These are phyloP conservation scores for Cottus gobio DNA, from an alignment of 2,113 vertebrate species.

Conservation along the genomic window DNA sequence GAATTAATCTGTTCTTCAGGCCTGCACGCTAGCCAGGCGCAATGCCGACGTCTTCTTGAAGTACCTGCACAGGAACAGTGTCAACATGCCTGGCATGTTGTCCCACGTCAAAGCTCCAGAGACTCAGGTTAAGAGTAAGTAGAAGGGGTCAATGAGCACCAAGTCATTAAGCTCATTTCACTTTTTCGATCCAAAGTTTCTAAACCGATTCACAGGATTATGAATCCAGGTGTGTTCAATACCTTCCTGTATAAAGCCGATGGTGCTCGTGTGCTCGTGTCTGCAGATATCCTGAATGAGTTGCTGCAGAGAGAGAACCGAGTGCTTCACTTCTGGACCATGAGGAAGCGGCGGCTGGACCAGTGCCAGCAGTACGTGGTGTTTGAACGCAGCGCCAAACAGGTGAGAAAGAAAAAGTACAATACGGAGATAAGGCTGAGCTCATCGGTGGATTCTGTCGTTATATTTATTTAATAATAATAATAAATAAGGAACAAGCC, in stretches of 20 bases:
- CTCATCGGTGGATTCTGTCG: neutral
- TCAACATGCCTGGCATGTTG: slow-evolving; percentile 99
- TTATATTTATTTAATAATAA: too few species aligned
- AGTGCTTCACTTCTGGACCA: slow-evolving; percentile 98
- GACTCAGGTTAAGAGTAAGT: slow-evolving; percentile 99
- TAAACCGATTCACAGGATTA: neutral
- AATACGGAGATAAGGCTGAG: neutral
- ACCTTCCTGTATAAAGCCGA: neutral
- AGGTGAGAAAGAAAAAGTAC: slow-evolving; percentile 81
- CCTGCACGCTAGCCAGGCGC: slow-evolving; percentile 94
- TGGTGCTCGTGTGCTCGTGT: slow-evolving; percentile 14
- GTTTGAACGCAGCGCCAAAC: slow-evolving; percentile 98
- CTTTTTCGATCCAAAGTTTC: neutral
- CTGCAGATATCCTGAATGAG: slow-evolving; percentile 95
- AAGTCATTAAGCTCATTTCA: neutral
- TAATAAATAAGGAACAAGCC: too few species aligned
- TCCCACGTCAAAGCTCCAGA: slow-evolving; percentile 97
- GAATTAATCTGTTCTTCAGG: slow-evolving; percentile 82
- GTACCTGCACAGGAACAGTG: slow-evolving; percentile 97
- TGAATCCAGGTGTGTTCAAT: neutral
- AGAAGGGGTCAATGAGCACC: neutral
- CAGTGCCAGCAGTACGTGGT: slow-evolving; percentile 99
- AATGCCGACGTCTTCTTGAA: slow-evolving; percentile 99
- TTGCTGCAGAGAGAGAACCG: slow-evolving; percentile 98
- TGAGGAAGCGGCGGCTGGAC: slow-evolving; percentile 96